Evolutionary conservation across 2,888 invertebrate species (phyloP).

Genomic region (Zele albiditarsus): DNA sequence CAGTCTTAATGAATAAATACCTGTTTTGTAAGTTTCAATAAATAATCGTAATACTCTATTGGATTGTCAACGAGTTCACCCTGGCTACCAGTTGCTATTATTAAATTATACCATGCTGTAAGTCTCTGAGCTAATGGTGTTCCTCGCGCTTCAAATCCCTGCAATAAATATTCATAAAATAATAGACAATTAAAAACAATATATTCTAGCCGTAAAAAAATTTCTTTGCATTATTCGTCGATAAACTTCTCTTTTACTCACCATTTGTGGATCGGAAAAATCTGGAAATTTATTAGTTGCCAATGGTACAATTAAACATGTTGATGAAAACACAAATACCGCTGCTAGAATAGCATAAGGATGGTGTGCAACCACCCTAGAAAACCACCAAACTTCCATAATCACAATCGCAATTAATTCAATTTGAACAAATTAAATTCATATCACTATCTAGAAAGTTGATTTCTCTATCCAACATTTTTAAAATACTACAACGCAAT

Average conservation of each 20-base stretch:
- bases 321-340: conserved; percentile 78
- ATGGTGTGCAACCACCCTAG: conserved; percentile 80
- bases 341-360: conserved; percentile 79
- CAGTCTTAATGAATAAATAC: conserved; percentile 43
- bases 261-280: conserved; percentile 90
- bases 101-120: conserved; percentile 89
- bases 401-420: neutral
- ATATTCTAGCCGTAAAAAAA: neutral
- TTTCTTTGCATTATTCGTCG: neutral
- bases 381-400: conserved; percentile 75
- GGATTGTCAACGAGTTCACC: conserved; percentile 84
- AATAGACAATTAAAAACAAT: neutral
- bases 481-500: neutral
- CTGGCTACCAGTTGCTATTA: conserved; percentile 82
- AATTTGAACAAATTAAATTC: neutral
- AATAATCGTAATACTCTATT: conserved; percentile 65
- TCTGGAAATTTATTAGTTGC: conserved; percentile 81
- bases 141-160: conserved; percentile 96
- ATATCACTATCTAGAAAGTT: neutral
- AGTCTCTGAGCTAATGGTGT: conserved; percentile 86
- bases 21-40: conserved; percentile 57
- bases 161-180: conserved; percentile 50
- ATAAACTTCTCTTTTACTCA: conserved; percentile 69
- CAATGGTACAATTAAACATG: conserved; percentile 80
- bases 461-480: neutral